These are phyloP conservation scores for Parnassius glacialis DNA, from an alignment of 2,888 invertebrate genomes.

Conservation along the genomic window DNA sequence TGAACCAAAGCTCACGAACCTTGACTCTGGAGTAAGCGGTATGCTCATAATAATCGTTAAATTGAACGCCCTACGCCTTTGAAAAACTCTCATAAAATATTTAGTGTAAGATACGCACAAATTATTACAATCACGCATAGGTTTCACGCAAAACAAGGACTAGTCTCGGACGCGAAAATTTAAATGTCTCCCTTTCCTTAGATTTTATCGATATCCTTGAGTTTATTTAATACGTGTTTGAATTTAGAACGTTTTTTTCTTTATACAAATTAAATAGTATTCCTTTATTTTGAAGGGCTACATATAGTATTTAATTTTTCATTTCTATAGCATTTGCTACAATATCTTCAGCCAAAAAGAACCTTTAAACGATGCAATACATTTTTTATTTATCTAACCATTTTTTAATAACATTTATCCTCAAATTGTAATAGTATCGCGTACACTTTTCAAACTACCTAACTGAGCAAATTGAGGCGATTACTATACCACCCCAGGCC, in stretches of 20 bases:
- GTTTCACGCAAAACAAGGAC: conserved; percentile 29
- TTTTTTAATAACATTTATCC: too few species aligned
- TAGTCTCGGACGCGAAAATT: conserved; percentile 12
- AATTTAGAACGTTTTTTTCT: conserved; percentile 9
- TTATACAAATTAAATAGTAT: too few species aligned
- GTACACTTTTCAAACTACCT: too few species aligned
- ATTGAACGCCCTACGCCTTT: conserved; percentile 29
- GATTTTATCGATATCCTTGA: conserved; percentile 20
- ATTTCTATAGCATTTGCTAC: too few species aligned
- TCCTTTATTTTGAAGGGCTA: not conserved
- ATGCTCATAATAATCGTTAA: conserved; percentile 29
- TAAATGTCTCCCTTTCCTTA: conserved; percentile 12
- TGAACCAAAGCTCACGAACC: conserved; percentile 7
- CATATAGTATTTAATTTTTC: not conserved
- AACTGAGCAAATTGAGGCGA: too few species aligned
- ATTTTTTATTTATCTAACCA: too few species aligned
- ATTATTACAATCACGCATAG: conserved; percentile 31
- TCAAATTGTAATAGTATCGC: too few species aligned
- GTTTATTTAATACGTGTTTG: conserved; percentile 20
- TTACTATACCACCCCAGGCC: too few species aligned
- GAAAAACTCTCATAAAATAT: conserved; percentile 29
- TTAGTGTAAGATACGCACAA: conserved; percentile 31
- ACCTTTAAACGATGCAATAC: too few species aligned
- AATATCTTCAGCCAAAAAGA: too few species aligned
- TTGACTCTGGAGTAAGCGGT: conserved; percentile 14